Evolutionary conservation across 2,888 invertebrate species (phyloP).

Genomic region (Cerceris ruficornis): DNA sequence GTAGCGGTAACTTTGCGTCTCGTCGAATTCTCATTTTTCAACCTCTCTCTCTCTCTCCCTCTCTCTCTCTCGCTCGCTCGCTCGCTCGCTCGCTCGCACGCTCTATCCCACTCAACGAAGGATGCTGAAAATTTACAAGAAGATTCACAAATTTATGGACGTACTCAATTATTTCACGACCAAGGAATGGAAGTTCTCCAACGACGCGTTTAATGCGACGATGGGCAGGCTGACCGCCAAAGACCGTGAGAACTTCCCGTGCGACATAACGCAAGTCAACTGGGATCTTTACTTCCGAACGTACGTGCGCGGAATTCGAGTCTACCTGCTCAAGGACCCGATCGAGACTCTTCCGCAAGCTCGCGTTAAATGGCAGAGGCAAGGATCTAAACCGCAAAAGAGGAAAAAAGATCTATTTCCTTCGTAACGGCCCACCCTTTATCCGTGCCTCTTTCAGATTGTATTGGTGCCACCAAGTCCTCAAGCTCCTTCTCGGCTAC

Average conservation of each 20-base stretch:
- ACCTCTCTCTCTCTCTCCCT: no score
- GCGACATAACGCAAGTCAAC: constrained; percentile 87
- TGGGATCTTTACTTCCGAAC: constrained; percentile 89
- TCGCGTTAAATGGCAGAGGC: constrained; percentile 83
- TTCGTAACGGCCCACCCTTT: no score
- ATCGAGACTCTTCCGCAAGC: constrained; percentile 88
- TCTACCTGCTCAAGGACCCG: constrained; percentile 91
- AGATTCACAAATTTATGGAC: constrained; percentile 88
- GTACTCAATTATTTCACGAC: constrained; percentile 91
- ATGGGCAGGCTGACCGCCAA: constrained; percentile 83
- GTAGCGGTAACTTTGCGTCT: background rate
- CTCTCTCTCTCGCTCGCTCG: no score
- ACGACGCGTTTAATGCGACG: constrained; percentile 85
- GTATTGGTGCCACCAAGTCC: constrained; percentile 79
- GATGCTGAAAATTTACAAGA: constrained; percentile 88
- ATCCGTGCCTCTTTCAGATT: constrained; percentile 69
- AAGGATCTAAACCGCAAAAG: constrained; percentile 60
- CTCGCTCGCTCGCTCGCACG: no score
- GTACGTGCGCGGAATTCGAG: constrained; percentile 88
- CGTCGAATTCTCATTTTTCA: background rate
- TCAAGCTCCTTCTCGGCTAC: constrained; percentile 75
- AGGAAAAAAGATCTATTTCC: background rate
- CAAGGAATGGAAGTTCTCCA: constrained; percentile 89
- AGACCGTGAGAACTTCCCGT: constrained; percentile 87
- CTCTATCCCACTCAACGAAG: constrained; percentile 81